A percentile compares a stretch with the other conserved stretches of the same genome.
Conservation (phyloP, 2,888 invertebrate species). For the Phalera bucephala region DNA sequence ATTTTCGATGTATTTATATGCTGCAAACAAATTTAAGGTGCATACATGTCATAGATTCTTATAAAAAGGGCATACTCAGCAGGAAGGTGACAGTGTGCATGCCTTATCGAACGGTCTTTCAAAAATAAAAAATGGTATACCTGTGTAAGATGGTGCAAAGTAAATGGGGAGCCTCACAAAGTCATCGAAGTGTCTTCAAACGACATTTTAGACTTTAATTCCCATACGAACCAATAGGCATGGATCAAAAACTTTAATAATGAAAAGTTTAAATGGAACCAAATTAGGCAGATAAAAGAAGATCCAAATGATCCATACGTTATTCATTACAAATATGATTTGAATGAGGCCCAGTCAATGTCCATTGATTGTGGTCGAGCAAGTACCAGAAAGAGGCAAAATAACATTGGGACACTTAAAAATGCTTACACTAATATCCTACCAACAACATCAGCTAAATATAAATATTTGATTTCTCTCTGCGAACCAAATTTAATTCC, state of each 20-base stretch:
- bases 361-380: too few relatives aligned
- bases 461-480: constrained; percentile 4
- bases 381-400: too few relatives aligned
- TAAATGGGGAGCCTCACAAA: constrained; percentile 2
- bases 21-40: constrained; percentile 1
- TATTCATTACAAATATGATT: neutral
- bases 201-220: constrained; percentile 3
- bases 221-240: neutral
- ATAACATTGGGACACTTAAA: too few relatives aligned
- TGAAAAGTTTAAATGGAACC: constrained; percentile 1
- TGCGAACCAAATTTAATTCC: too few relatives aligned
- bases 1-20: neutral
- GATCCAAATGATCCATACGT: constrained; percentile 1
- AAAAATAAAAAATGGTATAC: constrained; percentile 8
- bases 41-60: constrained; percentile 4
- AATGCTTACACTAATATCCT: too few relatives aligned
- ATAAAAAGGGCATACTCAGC: constrained; percentile 23
- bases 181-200: neutral
- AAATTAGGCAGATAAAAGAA: neutral
- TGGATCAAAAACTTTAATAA: constrained; percentile 5
- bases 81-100: constrained; percentile 28
- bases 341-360: too few relatives aligned
- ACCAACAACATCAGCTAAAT: constrained; percentile 2
- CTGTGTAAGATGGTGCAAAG: constrained; percentile 7
- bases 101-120: constrained; percentile 22